These are phyloP conservation scores for Temnothorax rugatulus DNA, from an alignment of 2,888 invertebrate genomes.

Conservation along the genomic window DNA sequence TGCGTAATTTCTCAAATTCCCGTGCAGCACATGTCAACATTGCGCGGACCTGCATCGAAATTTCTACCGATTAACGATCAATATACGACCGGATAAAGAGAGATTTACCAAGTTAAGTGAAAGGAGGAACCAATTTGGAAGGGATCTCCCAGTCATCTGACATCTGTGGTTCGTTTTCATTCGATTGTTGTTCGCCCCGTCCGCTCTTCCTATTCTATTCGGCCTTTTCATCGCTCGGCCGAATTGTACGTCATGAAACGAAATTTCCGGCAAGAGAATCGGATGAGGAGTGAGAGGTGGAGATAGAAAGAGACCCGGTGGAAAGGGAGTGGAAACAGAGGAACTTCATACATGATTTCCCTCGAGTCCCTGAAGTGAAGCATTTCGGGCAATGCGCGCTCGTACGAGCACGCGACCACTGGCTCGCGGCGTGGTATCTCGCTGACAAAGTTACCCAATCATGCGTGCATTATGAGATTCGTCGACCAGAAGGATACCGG, in stretches of 20 bases:
- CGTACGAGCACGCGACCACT: constrained; percentile 71
- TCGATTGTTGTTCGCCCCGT: constrained; percentile 71
- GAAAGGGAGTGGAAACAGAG: constrained; percentile 76
- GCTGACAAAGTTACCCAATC: constrained; percentile 83
- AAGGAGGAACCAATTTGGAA: constrained; percentile 7
- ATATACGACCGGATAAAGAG: constrained; percentile 23
- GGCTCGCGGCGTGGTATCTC: constrained; percentile 78
- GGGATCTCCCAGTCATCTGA: constrained; percentile 59
- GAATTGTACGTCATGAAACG: constrained; percentile 74
- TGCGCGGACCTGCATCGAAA: background rate
- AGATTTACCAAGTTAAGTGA: constrained; percentile 28
- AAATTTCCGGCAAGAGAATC: constrained; percentile 75
- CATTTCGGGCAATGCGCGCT: constrained; percentile 84
- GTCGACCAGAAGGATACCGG: constrained; percentile 73
- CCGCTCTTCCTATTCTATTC: constrained; percentile 56
- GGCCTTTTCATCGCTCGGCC: constrained; percentile 71
- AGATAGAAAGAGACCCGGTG: constrained; percentile 75
- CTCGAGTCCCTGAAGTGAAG: constrained; percentile 84
- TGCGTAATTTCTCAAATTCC: constrained; percentile 33
- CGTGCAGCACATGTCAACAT: background rate
- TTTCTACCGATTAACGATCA: constrained; percentile 39
- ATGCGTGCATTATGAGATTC: constrained; percentile 84
- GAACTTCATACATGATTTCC: constrained; percentile 86
- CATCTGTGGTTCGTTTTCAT: constrained; percentile 74
- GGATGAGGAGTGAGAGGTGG: constrained; percentile 58